Percentiles rank a stretch among this genome's conserved stretches.
These are phyloP conservation scores for Cyrtodaria siliqua DNA, from an alignment of 2,888 invertebrate genomes.

Conservation along the genomic window DNA sequence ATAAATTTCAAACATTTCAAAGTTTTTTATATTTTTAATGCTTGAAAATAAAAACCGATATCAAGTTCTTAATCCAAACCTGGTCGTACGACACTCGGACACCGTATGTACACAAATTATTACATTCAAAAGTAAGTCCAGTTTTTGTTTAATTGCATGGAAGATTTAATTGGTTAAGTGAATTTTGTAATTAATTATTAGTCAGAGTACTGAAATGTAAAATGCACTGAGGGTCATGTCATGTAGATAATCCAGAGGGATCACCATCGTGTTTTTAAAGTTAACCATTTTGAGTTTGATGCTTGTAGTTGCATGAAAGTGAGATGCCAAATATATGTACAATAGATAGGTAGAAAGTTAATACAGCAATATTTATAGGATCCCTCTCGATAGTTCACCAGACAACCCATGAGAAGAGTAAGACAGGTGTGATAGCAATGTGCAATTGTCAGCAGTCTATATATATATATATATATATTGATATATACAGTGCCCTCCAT, in stretches of 20 bases:
- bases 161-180: no score
- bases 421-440: conserved; percentile 8
- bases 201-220: no score
- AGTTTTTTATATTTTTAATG: no score
- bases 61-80: no score
- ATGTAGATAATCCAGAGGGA: neutral
- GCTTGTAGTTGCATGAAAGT: conserved; percentile 3
- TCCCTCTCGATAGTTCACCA: neutral
- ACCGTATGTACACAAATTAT: no score
- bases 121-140: no score
- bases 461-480: neutral
- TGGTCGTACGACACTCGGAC: no score
- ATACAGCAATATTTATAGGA: neutral
- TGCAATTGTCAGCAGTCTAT: conserved; percentile 8
- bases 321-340: neutral
- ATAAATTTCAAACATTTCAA: no score
- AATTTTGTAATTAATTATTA: no score
- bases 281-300: neutral
- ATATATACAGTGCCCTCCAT: neutral
- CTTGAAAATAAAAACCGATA: no score
- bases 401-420: neutral
- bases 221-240: no score
- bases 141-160: no score
- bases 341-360: neutral
- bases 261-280: neutral